Evolutionary conservation across 2,888 invertebrate genomes (phyloP).

Genomic region (Xestia ashworthii): DNA sequence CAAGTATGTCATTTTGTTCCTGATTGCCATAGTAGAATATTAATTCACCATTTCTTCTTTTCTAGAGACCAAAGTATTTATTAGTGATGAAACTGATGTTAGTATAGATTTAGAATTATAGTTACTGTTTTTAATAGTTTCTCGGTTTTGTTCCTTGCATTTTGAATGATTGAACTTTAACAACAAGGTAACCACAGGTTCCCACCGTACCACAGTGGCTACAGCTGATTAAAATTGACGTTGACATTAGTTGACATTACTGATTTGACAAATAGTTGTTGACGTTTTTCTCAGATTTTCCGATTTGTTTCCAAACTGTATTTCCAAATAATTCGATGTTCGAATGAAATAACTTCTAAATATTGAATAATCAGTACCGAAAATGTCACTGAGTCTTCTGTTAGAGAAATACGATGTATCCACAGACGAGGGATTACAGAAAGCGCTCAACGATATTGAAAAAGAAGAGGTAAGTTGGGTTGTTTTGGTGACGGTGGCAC

Average conservation of each 20-base stretch:
- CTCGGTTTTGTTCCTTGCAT: not conserved
- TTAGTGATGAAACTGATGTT: not conserved
- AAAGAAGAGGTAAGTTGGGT: constrained; percentile 88
- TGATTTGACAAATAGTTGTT: constrained; percentile 44
- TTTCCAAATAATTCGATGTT: constrained; percentile 12
- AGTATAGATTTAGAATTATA: not conserved
- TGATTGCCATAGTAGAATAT: constrained; percentile 50
- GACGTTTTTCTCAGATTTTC: constrained; percentile 27
- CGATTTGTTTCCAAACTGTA: constrained; percentile 34
- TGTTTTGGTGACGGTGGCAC: constrained; percentile 66
- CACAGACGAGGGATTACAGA: constrained; percentile 90
- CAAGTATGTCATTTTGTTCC: constrained; percentile 40
- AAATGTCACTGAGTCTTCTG: constrained; percentile 81
- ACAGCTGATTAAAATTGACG: constrained; percentile 38
- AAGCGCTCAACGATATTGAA: constrained; percentile 90
- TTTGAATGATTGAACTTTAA: not conserved
- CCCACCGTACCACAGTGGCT: not conserved
- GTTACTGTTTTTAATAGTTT: not conserved
- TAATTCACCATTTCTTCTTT: not conserved
- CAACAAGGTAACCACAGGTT: not conserved
- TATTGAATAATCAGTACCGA: constrained; percentile 2
- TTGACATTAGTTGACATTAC: constrained; percentile 24
- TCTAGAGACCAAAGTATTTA: not conserved
- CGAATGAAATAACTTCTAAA: not conserved
- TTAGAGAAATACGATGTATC: constrained; percentile 88